Evolutionary conservation across 2,113 vertebrate genomes (phyloP).

Genomic region (Aspidoscelis tigris): DNA sequence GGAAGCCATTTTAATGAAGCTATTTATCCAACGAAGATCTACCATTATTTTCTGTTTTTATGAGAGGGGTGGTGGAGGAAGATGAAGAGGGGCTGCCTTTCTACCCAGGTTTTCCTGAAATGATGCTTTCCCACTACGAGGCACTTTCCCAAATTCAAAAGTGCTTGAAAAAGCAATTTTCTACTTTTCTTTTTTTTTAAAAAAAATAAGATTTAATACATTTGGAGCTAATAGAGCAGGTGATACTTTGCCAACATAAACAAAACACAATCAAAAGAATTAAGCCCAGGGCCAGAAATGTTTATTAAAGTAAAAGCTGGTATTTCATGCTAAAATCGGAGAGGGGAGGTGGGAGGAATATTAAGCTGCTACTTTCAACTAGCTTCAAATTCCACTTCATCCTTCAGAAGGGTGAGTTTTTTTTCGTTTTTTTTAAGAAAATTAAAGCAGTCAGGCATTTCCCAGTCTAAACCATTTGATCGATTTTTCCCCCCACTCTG

Average conservation of each 20-base stretch:
- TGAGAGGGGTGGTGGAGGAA: background rate
- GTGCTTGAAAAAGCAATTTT: background rate
- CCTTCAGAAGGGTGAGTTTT: background rate
- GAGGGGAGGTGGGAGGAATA: background rate
- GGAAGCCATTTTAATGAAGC: background rate
- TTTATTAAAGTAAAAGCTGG: background rate
- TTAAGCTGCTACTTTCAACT: background rate
- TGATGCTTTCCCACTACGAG: background rate
- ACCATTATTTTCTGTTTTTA: background rate
- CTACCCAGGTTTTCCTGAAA: background rate
- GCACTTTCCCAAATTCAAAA: background rate
- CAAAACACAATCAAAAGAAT: background rate
- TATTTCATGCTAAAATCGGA: background rate
- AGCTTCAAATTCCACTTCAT: background rate
- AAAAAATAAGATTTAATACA: background rate
- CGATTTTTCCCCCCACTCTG: background rate
- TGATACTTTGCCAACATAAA: slow-evolving; percentile 11
- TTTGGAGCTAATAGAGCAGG: background rate
- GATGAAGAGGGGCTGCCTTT: background rate
- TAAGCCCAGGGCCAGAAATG: background rate
- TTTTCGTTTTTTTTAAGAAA: background rate
- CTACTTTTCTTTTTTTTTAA: background rate
- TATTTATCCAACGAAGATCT: background rate
- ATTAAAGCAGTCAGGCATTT: too few relatives aligned
- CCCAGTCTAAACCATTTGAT: background rate